Evolutionary conservation across 2,113 vertebrate genomes (phyloP).

Genomic region (Atherinomorus stipes): DNA sequence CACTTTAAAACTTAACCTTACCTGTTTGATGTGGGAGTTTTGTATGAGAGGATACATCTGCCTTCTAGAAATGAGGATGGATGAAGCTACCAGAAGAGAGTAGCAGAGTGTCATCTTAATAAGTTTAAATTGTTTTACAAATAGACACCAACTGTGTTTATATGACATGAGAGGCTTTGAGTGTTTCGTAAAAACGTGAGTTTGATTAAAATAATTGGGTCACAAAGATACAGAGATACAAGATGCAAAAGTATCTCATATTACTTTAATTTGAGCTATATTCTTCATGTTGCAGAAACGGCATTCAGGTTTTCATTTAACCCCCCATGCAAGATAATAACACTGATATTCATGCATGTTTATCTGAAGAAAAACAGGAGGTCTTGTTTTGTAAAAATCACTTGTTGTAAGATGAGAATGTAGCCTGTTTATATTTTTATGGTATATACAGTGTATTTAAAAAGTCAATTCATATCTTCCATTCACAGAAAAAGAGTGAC

Average conservation of each 20-base stretch:
- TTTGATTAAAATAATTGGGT: constrained; percentile 10
- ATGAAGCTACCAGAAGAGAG: constrained; percentile 7
- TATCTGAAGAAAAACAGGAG: too few species aligned
- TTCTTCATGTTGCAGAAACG: not conserved
- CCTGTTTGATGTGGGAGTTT: not conserved
- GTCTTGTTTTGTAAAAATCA: too few species aligned
- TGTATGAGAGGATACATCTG: too few species aligned
- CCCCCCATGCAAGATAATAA: not conserved
- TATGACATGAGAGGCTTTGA: constrained; percentile 2
- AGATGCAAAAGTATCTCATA: not conserved
- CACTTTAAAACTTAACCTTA: not conserved
- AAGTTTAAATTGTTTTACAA: constrained; percentile 12
- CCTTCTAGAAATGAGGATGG: too few species aligned
- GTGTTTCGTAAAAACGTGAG: not conserved
- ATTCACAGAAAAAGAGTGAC: not conserved
- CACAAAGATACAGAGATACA: too few species aligned
- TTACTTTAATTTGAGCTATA: constrained; percentile 14
- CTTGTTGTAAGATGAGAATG: too few species aligned
- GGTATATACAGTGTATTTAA: too few species aligned
- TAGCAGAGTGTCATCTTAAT: constrained; percentile 21
- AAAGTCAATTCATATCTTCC: not conserved
- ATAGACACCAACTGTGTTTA: not conserved
- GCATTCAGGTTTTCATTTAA: not conserved
- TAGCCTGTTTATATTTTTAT: too few species aligned
- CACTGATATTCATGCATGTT: too few species aligned